Evolutionary conservation across 64 coral and sea anemone genomes (phyloP).

Genomic region (Porites australiensis): DNA sequence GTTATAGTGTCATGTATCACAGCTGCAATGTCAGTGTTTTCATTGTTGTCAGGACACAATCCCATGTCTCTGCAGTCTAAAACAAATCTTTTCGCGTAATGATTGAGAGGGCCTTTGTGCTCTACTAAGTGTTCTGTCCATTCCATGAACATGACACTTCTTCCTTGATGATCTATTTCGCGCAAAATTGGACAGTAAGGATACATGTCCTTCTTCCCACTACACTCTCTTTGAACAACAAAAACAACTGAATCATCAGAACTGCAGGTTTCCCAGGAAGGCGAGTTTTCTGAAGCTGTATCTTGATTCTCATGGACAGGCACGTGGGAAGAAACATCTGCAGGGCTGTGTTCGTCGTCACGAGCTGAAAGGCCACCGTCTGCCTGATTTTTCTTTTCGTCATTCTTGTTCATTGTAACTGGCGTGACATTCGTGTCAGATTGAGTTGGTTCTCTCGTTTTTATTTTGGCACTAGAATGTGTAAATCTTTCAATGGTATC

Average conservation of each 20-base stretch:
- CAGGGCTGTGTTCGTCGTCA: slow-evolving; percentile 64
- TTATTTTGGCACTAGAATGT: slow-evolving; percentile 58
- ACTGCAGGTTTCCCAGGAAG: slow-evolving; percentile 70
- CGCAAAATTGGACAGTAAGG: slow-evolving; percentile 70
- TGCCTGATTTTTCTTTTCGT: slow-evolving; percentile 64
- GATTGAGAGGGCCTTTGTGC: slow-evolving; percentile 68
- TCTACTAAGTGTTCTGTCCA: slow-evolving; percentile 69
- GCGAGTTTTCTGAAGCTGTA: slow-evolving; percentile 46
- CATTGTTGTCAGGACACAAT: slow-evolving; percentile 55
- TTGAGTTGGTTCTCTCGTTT: slow-evolving; percentile 52
- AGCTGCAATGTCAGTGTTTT: slow-evolving; percentile 73
- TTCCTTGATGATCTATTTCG: slow-evolving; percentile 70
- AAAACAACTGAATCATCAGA: slow-evolving; percentile 61
- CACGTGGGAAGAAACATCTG: slow-evolving; percentile 63
- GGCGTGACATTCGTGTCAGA: slow-evolving; percentile 54
- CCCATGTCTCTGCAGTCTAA: slow-evolving; percentile 73
- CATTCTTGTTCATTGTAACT: slow-evolving; percentile 70
- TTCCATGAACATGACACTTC: slow-evolving; percentile 65
- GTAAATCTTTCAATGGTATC: slow-evolving; percentile 16
- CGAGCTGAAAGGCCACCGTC: slow-evolving; percentile 57
- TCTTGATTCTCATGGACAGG: slow-evolving; percentile 65
- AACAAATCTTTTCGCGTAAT: slow-evolving; percentile 64
- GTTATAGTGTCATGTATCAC: slow-evolving; percentile 70
- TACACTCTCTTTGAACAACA: slow-evolving; percentile 76
- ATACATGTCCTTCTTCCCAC: slow-evolving; percentile 61